These are phyloP conservation scores for Chrysolina americana DNA, from an alignment of 2,888 invertebrate species.

Conservation along the genomic window DNA sequence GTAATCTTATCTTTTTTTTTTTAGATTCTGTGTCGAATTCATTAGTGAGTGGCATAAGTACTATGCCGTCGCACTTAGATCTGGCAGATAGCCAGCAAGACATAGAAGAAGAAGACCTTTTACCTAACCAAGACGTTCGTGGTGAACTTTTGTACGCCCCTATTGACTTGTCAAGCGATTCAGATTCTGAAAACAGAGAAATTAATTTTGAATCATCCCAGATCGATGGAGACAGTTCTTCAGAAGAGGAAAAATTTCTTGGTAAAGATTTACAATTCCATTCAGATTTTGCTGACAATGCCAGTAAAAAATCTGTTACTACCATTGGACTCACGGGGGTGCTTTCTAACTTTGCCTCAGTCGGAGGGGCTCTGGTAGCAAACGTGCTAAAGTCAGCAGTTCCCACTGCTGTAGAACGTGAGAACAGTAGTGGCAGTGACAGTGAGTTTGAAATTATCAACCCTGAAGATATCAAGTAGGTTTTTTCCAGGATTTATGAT, in stretches of 20 bases:
- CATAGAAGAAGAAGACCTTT: constrained; percentile 66
- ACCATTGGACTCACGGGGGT: constrained; percentile 36
- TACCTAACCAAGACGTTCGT: constrained; percentile 52
- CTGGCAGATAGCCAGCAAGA: constrained; percentile 61
- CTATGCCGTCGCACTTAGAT: constrained; percentile 68
- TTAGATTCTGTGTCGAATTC: constrained; percentile 66
- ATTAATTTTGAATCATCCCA: constrained; percentile 68
- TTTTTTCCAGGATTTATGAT: not conserved
- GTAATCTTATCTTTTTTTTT: constrained; percentile 20
- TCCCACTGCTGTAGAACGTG: constrained; percentile 37
- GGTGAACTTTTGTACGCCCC: constrained; percentile 42
- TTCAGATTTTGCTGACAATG: constrained; percentile 44
- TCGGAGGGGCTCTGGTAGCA: constrained; percentile 49
- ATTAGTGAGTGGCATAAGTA: constrained; percentile 62
- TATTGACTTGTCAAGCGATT: constrained; percentile 64
- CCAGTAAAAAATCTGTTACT: constrained; percentile 19
- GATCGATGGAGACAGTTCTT: constrained; percentile 67
- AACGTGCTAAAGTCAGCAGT: constrained; percentile 49
- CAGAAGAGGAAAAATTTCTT: constrained; percentile 65
- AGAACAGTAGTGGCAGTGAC: constrained; percentile 61
- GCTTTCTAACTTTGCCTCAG: constrained; percentile 46
- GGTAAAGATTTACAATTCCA: constrained; percentile 63
- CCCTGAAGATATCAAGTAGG: constrained; percentile 56
- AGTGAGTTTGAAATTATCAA: constrained; percentile 67
- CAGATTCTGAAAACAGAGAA: constrained; percentile 63